These are phyloP conservation scores for Tokudaia muenninki DNA, from an alignment of 2,797 vertebrate species.

Conservation along the genomic window DNA sequence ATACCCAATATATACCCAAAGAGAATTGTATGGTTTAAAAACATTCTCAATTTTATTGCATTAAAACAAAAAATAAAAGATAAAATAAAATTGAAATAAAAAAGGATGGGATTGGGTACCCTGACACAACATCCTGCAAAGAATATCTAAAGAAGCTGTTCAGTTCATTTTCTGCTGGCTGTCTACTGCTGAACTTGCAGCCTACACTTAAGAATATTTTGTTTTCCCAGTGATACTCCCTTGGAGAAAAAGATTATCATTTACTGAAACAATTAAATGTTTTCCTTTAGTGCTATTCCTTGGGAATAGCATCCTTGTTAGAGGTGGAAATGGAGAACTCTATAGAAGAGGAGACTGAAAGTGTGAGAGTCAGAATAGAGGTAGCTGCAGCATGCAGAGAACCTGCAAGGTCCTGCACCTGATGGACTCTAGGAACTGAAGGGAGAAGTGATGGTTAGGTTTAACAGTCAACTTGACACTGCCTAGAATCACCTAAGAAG, in stretches of 20 bases:
- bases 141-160: neutral
- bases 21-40: neutral
- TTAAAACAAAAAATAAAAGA: neutral
- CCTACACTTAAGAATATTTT: neutral
- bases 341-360: neutral
- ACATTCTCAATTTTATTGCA: neutral
- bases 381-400: no score
- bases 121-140: neutral
- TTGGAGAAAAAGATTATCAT: neutral
- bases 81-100: neutral
- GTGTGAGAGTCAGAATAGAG: neutral
- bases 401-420: fast-evolving
- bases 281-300: neutral
- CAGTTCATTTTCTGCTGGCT: neutral
- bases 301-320: neutral
- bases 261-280: neutral
- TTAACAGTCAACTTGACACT: no score
- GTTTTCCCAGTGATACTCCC: neutral
- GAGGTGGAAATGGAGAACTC: neutral
- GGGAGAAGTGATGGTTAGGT: neutral
- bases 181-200: neutral
- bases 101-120: neutral
- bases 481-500: neutral
- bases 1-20: neutral
- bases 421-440: neutral